Base-by-base conservation (phyloP, 2,888 invertebrate genomes). In the Saturnia pavonia region DNA sequence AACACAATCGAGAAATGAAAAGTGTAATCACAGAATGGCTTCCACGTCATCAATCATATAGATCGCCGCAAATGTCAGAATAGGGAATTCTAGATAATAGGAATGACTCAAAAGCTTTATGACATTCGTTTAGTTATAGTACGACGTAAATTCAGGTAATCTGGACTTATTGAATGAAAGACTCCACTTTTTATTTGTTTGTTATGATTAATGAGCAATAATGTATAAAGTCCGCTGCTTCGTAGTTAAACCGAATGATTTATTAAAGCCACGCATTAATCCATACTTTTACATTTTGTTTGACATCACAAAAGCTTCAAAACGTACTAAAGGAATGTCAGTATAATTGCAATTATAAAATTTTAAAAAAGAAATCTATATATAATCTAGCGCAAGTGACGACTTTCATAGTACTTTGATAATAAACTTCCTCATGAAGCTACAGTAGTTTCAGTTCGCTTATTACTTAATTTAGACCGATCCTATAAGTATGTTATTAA, bases 1-100 rank as follows among this genome's bases (percentile, higher is more conserved):
- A 82, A 80, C n/a, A 81, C 78, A 84, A 80, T 80, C 76, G 76
- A 76, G 78, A 77, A 80, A 77, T 82, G 81, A 82, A 83, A 81
- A 85, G 82, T 78, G 82, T 82, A 82, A 82, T 79, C 81, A 69
- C 68, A 48, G 45, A 69, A 71, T 74, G 74, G 27, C 45, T 45
- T 43, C 40, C 69, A 68, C 76, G 75, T 78, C 78, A 85, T 82
- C 84, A 81, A 80, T 83, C 80, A 81, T 75, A 72, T 78, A 80
- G 74, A 80, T 78, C 79, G 85, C 79, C 43, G 69, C 34, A 2
- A 81, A 82, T 80, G 85, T 79, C 43, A 60, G 81, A 82, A 83
- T 79, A 77, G 73, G 79, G 80, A 82, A 81, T 81, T 82, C 78
- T 76, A 82, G 88, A 86, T 88, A 87, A 84, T 73, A 76, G 77